Evolutionary conservation across 2,113 vertebrate species (phyloP).

Genomic region (Vulpes ferrilata): DNA sequence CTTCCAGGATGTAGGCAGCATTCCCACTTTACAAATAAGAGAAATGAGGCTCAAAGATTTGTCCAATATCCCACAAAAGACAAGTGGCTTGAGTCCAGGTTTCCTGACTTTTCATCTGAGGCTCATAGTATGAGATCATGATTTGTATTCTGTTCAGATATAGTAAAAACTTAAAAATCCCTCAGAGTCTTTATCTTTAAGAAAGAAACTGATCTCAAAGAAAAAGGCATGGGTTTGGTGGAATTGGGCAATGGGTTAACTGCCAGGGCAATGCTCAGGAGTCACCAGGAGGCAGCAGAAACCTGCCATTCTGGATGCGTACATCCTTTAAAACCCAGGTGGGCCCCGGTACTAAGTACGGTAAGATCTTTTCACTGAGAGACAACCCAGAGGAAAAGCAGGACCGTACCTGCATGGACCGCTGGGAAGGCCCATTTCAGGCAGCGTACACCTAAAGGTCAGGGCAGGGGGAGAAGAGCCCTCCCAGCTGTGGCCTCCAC

Average conservation of each 20-base stretch:
- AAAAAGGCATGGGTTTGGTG: not conserved
- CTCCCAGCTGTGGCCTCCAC: not conserved
- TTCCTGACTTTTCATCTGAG: not conserved
- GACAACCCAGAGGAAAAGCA: not conserved
- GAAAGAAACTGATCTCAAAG: constrained; percentile 50
- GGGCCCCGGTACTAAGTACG: accelerated
- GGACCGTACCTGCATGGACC: not conserved
- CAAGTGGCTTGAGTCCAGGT: not conserved
- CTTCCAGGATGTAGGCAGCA: not conserved
- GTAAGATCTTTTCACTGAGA: not conserved
- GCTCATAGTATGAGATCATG: not conserved
- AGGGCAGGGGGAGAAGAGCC: not conserved
- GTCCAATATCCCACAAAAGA: not conserved
- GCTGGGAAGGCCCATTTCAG: not conserved
- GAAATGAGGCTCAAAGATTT: not conserved
- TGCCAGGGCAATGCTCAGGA: not conserved
- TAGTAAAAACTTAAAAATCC: not conserved
- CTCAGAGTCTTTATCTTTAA: not conserved
- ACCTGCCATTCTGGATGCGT: not conserved
- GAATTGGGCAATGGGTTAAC: not conserved
- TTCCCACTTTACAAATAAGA: not conserved
- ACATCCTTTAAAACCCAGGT: not conserved
- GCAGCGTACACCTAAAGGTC: not conserved
- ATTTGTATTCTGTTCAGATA: constrained; percentile 7
- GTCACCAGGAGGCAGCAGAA: constrained; percentile 68